A percentile compares a stretch with the other conserved stretches of the same genome.
phyloP scores from a whole-genome alignment of 2,888 invertebrate species.

The Limnephilus marmoratus region DNA sequence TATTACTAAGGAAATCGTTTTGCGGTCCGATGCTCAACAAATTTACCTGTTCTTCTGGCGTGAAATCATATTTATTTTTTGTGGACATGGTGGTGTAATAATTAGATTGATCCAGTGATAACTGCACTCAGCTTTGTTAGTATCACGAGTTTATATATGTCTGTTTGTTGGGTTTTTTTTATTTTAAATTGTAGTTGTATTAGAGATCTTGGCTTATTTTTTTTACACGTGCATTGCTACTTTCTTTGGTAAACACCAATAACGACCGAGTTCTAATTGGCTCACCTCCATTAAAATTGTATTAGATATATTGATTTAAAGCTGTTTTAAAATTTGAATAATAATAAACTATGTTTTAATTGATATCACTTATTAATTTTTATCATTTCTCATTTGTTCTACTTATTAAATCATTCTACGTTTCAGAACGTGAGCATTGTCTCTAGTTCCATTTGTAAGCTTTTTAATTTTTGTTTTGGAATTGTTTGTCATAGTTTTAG shows the following conservation, averaged over 20 bases:
- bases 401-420: constrained; percentile 10
- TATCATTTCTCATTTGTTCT: constrained; percentile 18
- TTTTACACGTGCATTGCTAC: neutral
- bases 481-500: neutral
- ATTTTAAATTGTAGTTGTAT: neutral
- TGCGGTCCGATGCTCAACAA: neutral
- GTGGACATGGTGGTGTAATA: neutral
- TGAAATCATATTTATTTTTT: neutral
- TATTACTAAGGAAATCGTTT: neutral
- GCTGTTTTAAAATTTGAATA: neutral
- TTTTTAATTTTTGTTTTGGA: neutral
- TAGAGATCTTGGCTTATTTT: neutral
- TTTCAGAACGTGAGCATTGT: constrained; percentile 2
- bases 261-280: neutral
- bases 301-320: neutral
- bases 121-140: neutral
- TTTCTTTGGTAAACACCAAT: neutral
- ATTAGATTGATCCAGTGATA: neutral
- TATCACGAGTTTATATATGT: neutral
- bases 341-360: neutral
- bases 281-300: neutral
- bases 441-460: neutral
- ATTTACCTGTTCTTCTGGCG: neutral
- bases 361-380: neutral
- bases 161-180: neutral